phyloP scores from a whole-genome alignment of 2,888 invertebrate genomes.

The Parascotia fuliginaria region DNA sequence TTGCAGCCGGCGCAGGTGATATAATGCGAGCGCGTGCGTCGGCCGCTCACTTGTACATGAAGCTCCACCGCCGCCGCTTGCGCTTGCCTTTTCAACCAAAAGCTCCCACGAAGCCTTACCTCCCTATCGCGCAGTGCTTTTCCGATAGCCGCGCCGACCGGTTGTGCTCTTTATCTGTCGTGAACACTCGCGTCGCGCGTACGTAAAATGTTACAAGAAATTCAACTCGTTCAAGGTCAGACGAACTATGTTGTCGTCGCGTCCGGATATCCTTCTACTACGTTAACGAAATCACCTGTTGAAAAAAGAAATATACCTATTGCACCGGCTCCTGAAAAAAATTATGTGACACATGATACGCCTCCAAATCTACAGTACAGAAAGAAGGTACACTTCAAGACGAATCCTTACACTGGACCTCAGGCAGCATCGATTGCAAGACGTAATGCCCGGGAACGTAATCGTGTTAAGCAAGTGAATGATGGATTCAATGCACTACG shows the following conservation, averaged over 20 bases:
- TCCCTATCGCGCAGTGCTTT: conserved; percentile 66
- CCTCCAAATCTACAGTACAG: conserved; percentile 88
- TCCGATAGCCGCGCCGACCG: conserved; percentile 68
- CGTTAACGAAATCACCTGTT: conserved; percentile 77
- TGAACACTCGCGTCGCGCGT: conserved; percentile 62
- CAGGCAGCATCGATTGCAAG: conserved; percentile 95
- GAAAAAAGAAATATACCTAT: conserved; percentile 85
- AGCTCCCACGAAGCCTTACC: conserved; percentile 65
- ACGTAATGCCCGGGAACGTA: conserved; percentile 97
- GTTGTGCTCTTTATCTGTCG: conserved; percentile 59
- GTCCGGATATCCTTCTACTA: conserved; percentile 77
- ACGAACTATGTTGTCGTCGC: conserved; percentile 88
- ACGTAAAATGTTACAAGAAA: conserved; percentile 83
- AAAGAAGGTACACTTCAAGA: conserved; percentile 90
- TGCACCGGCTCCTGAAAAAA: conserved; percentile 86
- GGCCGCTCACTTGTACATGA: conserved; percentile 82
- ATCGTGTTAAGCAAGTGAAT: conserved; percentile 97
- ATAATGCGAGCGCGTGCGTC: conserved; percentile 83
- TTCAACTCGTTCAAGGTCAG: conserved; percentile 84
- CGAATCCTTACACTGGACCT: conserved; percentile 87
- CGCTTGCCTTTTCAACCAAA: conserved; percentile 48
- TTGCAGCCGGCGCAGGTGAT: conserved; percentile 86
- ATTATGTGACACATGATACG: conserved; percentile 81
- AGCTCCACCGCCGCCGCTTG: conserved; percentile 74
- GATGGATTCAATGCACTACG: conserved; percentile 96